A percentile compares a stretch with the other conserved stretches of the same genome.
These are phyloP conservation scores for Cyprinodon tularosa DNA, from an alignment of 2,113 vertebrate genomes.

Conservation along the genomic window DNA sequence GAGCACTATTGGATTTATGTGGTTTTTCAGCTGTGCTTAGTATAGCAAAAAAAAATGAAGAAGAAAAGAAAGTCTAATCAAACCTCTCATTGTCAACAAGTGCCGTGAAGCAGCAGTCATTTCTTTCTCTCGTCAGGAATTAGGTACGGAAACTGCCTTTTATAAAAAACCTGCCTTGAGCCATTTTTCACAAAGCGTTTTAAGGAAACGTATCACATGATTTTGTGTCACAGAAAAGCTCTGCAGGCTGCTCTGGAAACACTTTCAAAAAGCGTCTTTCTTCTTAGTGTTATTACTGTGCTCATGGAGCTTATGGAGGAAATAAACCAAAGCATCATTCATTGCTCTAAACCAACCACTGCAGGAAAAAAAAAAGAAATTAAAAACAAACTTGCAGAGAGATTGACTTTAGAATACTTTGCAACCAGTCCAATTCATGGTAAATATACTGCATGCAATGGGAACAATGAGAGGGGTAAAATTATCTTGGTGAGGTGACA, in stretches of 20 bases:
- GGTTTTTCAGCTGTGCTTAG: not conserved
- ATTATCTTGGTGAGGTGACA: slow-evolving; percentile 62
- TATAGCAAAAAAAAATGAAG: not conserved
- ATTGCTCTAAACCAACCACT: not conserved
- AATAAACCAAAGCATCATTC: slow-evolving; percentile 18
- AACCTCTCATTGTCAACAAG: slow-evolving; percentile 35
- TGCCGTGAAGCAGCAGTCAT: slow-evolving; percentile 24
- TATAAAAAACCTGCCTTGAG: slow-evolving; percentile 35
- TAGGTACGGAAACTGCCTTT: slow-evolving; percentile 21
- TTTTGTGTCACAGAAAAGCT: slow-evolving; percentile 35
- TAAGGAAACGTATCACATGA: slow-evolving; percentile 38
- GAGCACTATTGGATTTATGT: not conserved
- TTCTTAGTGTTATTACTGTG: slow-evolving; percentile 6
- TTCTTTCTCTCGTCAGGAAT: slow-evolving; percentile 23
- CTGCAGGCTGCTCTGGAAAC: slow-evolving; percentile 32
- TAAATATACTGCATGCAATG: slow-evolving; percentile 30
- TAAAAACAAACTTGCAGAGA: slow-evolving; percentile 1
- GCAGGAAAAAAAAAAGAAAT: slow-evolving; percentile 5
- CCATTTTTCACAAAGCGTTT: slow-evolving; percentile 27
- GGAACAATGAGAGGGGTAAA: slow-evolving; percentile 42
- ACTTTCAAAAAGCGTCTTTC: slow-evolving; percentile 18
- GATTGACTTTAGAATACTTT: slow-evolving; percentile 23
- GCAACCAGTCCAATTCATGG: slow-evolving; percentile 19
- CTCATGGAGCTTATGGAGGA: slow-evolving; percentile 8
- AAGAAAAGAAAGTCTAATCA: not conserved